Base-by-base conservation (phyloP, 2,888 invertebrate species). In the Agriopis marginaria region DNA sequence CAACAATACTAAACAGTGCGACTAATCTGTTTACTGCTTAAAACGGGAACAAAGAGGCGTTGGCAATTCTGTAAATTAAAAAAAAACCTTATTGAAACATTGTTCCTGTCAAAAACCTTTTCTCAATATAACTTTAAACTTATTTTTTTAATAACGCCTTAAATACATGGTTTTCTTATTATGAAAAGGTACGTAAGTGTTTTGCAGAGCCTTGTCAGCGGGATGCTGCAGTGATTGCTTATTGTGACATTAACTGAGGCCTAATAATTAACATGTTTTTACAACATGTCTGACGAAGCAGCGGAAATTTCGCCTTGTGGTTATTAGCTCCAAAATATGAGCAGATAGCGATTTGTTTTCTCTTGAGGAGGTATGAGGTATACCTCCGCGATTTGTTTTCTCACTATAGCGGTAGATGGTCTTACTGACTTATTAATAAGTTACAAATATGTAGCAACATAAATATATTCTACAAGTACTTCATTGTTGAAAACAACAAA, bases 251-350 rank as follows among this genome's bases (percentile, higher is more conserved):
- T 84, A 79, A 80, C 77, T 78, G 79, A 77, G 78, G 76, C 77
- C 81, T 79, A 81, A 85, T 89, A 91, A 93, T 91, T 91, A 90
- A 87, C 88, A 89, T 89, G 87, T 89, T 90, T 86, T 82, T 84
- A 88, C 87, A 86, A 86, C 84, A 86, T 79, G 81, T 76, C 77
- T 69, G 72, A 71, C 71, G 75, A 76, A 80, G 66, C 77, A 64
- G 60, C 74, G 75, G 79, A 76, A 77, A 73, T 77, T 76, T 77
- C 71, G 75, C 70, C 66, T 70, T 68, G 66, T 58, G 51, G 61
- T 66, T 59, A 8, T 44, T n/a, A 51, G 66, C 55, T 65, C 50
- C 55, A 47, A 44, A 66, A 8, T 12, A 71, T 23, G 42, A 71
- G 65, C 65, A 49, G 45, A 9, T 1, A 65, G 75, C 66, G 70